phyloP scores from a whole-genome alignment of 92 coral and sea anemone genomes.

The Phymanthus crucifer region DNA sequence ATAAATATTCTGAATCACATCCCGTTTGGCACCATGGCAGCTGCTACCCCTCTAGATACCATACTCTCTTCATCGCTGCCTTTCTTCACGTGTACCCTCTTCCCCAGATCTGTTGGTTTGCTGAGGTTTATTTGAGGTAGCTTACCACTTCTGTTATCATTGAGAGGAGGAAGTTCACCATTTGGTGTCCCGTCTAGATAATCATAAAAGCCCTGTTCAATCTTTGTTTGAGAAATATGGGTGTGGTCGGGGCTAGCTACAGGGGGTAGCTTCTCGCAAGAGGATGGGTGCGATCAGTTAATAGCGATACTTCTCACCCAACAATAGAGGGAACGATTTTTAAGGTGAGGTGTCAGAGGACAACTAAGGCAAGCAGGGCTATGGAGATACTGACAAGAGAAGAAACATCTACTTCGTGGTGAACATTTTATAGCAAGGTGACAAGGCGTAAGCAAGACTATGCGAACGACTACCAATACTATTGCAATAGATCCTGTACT shows the following conservation, averaged over 20 bases:
- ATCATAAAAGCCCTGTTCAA: neutral
- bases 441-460: neutral
- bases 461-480: too few species aligned
- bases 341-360: too few species aligned
- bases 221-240: neutral
- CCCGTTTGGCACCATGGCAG: slow-evolving; percentile 46
- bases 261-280: too few species aligned
- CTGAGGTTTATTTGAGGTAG: slow-evolving; percentile 52
- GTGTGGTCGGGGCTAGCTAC: neutral
- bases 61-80: slow-evolving; percentile 61
- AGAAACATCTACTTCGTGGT: too few species aligned
- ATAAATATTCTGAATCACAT: neutral
- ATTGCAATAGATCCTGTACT: too few species aligned
- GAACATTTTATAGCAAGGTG: neutral
- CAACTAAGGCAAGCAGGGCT: too few species aligned
- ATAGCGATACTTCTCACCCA: too few species aligned
- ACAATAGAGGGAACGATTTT: too few species aligned
- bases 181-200: slow-evolving; percentile 35
- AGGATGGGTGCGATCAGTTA: too few species aligned
- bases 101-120: slow-evolving; percentile 49
- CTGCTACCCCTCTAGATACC: slow-evolving; percentile 60
- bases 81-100: slow-evolving; percentile 52
- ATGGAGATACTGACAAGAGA: too few species aligned
- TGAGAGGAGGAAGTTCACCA: slow-evolving; percentile 40
- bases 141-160: slow-evolving; percentile 17